Evolutionary conservation across 2,797 vertebrate species (phyloP).

Genomic region (Antennarius maculatus): DNA sequence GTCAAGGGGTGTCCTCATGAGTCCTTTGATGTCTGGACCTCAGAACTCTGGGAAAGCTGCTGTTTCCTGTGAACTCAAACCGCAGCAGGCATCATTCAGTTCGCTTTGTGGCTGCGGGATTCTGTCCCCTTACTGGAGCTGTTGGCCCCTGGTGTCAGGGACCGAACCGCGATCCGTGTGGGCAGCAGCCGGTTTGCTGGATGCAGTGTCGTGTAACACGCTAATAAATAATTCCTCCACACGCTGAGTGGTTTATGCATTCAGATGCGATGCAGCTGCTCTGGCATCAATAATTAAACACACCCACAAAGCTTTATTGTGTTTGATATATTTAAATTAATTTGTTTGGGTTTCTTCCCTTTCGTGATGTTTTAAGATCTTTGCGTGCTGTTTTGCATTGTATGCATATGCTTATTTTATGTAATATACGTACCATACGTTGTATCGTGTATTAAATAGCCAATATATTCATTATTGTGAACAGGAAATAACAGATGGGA

Average conservation of each 20-base stretch:
- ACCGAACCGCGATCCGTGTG: neutral
- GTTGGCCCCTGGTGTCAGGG: neutral
- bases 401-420: too few relatives aligned
- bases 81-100: neutral
- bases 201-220: slow-evolving; percentile 34
- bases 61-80: slow-evolving; percentile 1
- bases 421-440: too few relatives aligned
- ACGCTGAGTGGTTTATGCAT: slow-evolving; percentile 35
- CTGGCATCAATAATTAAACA: slow-evolving; percentile 49
- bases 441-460: too few relatives aligned
- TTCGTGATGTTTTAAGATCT: too few relatives aligned
- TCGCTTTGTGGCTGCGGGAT: neutral
- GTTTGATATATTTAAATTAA: neutral
- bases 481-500: too few relatives aligned
- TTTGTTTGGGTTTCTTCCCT: neutral
- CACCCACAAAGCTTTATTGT: neutral
- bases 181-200: neutral
- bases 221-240: slow-evolving; percentile 61
- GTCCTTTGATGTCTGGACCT: neutral
- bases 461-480: too few relatives aligned
- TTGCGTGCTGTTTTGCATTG: too few relatives aligned
- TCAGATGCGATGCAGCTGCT: slow-evolving; percentile 39
- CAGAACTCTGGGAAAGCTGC: neutral
- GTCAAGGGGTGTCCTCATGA: neutral
- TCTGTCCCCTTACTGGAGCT: neutral